phyloP scores from a whole-genome alignment of 2,113 vertebrate species.

The Lycaon pictus region DNA sequence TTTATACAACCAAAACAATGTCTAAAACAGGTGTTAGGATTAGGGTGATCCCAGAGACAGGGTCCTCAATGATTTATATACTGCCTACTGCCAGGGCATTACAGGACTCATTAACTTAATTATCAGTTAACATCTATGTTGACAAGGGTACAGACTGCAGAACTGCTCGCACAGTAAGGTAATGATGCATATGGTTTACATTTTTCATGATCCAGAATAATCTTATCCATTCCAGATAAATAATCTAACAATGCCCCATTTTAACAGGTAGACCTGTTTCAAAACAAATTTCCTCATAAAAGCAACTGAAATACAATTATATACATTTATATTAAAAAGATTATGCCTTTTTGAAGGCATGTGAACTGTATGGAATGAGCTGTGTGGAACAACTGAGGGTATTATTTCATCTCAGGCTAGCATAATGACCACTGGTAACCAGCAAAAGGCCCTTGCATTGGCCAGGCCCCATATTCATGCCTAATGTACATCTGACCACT shows the following conservation, averaged over 20 bases:
- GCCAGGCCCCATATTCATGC: neutral
- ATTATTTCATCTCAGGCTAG: neutral
- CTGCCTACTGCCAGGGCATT: neutral
- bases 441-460: neutral
- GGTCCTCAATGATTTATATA: neutral
- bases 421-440: neutral
- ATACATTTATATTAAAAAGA: neutral
- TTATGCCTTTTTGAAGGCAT: neutral
- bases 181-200: neutral
- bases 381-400: neutral
- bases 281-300: constrained; percentile 6
- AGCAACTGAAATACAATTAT: neutral
- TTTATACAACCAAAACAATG: constrained; percentile 39
- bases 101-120: neutral
- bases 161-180: neutral
- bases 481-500: neutral
- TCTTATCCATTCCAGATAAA: neutral
- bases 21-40: neutral
- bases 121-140: neutral
- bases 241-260: neutral
- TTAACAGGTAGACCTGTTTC: neutral
- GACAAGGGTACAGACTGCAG: neutral
- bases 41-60: neutral
- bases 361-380: neutral
- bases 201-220: neutral